A percentile compares a stretch with the other conserved stretches of the same genome.
phyloP scores from a whole-genome alignment of 2,113 vertebrate species.

The Clinocottus analis region DNA sequence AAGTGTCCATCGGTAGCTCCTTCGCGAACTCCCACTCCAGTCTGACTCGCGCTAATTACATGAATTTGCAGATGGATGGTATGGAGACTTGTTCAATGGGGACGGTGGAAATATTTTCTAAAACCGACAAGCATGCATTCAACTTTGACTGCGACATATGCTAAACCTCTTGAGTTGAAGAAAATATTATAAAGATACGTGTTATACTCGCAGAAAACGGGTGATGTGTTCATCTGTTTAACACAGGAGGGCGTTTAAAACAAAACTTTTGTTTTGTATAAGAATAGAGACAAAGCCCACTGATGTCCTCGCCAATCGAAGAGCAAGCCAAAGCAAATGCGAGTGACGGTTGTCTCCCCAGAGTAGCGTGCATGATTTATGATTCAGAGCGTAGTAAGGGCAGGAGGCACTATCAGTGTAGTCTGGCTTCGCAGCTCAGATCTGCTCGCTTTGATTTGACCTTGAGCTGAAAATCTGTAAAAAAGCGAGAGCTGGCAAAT shows the following conservation, averaged over 20 bases:
- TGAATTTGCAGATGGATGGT: slow-evolving; percentile 11
- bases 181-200: slow-evolving; percentile 12
- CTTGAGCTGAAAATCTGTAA: slow-evolving; percentile 35
- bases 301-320: slow-evolving; percentile 52
- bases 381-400: slow-evolving; percentile 38
- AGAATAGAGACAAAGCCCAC: slow-evolving; percentile 22
- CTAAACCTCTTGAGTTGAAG: slow-evolving; percentile 14
- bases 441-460: slow-evolving; percentile 45
- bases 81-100: not conserved
- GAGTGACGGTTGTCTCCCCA: slow-evolving; percentile 39
- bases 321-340: slow-evolving; percentile 51
- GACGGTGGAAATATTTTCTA: not conserved
- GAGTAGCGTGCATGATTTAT: slow-evolving; percentile 68
- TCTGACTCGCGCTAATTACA: slow-evolving; percentile 14
- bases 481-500: slow-evolving; percentile 13
- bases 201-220: slow-evolving; percentile 1
- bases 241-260: slow-evolving; percentile 19
- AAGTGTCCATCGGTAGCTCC: not conserved
- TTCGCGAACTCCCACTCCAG: not conserved
- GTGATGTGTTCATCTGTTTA: slow-evolving; percentile 37
- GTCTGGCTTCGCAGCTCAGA: slow-evolving; percentile 52
- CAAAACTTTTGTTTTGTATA: not conserved
- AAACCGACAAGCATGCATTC: not conserved
- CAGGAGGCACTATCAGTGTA: slow-evolving; percentile 43
- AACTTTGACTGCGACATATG: slow-evolving; percentile 18